A percentile compares a stretch with the other conserved stretches of the same genome.
These are phyloP conservation scores for Temnothorax curvispinosus DNA, from an alignment of 1,140 invertebrate genomes.

Conservation along the genomic window DNA sequence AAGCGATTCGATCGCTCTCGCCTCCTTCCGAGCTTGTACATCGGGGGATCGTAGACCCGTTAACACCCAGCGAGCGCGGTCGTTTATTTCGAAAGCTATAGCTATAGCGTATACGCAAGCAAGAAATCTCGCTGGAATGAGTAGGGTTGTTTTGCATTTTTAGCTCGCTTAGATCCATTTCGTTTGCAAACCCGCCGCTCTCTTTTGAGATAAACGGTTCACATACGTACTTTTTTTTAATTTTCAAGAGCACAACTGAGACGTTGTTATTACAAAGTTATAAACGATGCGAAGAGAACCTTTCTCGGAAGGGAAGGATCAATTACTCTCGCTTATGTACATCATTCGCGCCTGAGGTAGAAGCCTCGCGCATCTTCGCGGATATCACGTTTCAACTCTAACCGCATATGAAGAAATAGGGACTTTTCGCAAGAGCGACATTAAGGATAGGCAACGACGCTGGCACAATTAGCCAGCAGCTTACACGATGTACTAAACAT, in stretches of 20 bases:
- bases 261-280: background rate
- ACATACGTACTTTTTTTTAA: background rate
- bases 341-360: background rate
- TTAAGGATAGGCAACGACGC: slow-evolving; percentile 31
- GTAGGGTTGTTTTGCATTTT: background rate
- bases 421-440: slow-evolving; percentile 45
- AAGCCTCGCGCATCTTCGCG: slow-evolving; percentile 9
- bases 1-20: background rate
- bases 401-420: background rate
- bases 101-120: no score
- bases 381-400: slow-evolving; percentile 32
- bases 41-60: background rate
- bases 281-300: background rate
- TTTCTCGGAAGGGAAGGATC: background rate
- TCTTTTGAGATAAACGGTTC: background rate
- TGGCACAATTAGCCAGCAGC: slow-evolving; percentile 37
- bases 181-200: background rate
- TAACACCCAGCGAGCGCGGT: background rate
- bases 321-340: background rate
- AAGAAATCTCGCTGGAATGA: slow-evolving; percentile 8
- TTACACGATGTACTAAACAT: slow-evolving; percentile 22
- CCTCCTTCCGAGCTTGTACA: background rate
- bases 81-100: slow-evolving; percentile 40
- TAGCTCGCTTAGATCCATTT: background rate
- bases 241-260: background rate